Base-by-base conservation (phyloP, 2,797 vertebrate species). In the Tauraco hartlaubi region DNA sequence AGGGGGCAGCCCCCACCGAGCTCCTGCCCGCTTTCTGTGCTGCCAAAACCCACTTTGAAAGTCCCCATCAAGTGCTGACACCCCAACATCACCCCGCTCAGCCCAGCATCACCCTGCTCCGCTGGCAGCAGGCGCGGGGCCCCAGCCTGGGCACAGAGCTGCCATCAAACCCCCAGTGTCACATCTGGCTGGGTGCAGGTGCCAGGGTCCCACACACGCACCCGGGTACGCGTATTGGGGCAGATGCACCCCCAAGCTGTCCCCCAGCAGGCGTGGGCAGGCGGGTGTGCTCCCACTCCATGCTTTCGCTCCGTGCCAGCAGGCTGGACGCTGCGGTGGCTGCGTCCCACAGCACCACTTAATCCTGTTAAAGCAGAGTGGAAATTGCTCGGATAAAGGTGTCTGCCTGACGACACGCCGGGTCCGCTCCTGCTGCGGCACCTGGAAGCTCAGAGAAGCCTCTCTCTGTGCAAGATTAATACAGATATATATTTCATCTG, bases 401-500 rank as follows among this genome's bases (percentile, higher is more conserved):
- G 48, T 5, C 33, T 59, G 5, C 5, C 52, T 5, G 72, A 35
- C 25, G 5, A 11, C 39, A 17, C 9, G 0, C 55, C 6, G 7
- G 66, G 64, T 43, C 51, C 1, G 3, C 54, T 79, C 81, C 54
- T 7, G 35, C 63, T 0, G 21, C 77, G 18, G 90, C 85, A 28
- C 86, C 90, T 61, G 82, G 54, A 15, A 62, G 62, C 31, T 12
- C 33, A 2, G 3, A 9, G 58, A 3, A 54, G 44, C 44, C 11
- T 3, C 75, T 23, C 35, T 37, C 79, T 35, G 59, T 35, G 56
- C 16, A 54, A 96, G 94, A 94, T 69, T 74, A 97, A 95, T 90
- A 90, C 31, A 64, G 94, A 87, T 77, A 89, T 84, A 71, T 61
- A 92, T 94, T 86, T 96, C 92, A 95, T 95, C 94, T 92, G 92